Evolutionary conservation across 2,888 invertebrate species (phyloP).

Genomic region (Oscheius sp.): DNA sequence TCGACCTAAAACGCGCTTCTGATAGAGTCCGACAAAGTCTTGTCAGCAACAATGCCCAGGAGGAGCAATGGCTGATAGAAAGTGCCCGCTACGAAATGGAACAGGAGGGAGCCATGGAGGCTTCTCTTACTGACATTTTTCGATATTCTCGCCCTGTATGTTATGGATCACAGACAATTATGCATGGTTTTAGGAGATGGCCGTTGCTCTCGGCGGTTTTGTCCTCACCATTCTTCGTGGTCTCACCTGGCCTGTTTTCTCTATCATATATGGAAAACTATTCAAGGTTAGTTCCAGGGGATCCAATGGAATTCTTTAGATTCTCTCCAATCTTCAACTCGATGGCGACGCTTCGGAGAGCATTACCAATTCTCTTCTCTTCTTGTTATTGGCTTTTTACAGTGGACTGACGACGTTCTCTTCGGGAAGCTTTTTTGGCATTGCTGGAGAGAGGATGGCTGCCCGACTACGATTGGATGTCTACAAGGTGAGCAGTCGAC

Average conservation of each 20-base stretch:
- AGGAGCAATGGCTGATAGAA: conserved; percentile 54
- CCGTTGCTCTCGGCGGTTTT: conserved; percentile 53
- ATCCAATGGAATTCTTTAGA: background rate
- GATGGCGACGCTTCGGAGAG: background rate
- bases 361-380: conserved; percentile 52
- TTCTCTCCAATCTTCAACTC: conserved; percentile 10
- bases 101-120: conserved; percentile 60
- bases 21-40: conserved; percentile 53
- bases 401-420: conserved; percentile 55
- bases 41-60: conserved; percentile 52
- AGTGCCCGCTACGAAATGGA: conserved; percentile 60
- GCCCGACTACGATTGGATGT: conserved; percentile 72
- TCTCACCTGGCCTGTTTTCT: conserved; percentile 67
- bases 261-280: conserved; percentile 68
- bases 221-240: conserved; percentile 61
- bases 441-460: conserved; percentile 62
- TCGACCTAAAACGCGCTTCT: conserved; percentile 43
- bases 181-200: conserved; percentile 46
- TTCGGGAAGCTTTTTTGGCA: conserved; percentile 56
- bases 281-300: conserved; percentile 45
- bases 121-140: conserved; percentile 61
- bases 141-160: conserved; percentile 53
- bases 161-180: background rate
- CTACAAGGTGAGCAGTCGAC: conserved; percentile 48
- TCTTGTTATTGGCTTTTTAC: conserved; percentile 48